Evolutionary conservation across 2,113 vertebrate genomes (phyloP).

Genomic region (Cephalopholis sonnerati): DNA sequence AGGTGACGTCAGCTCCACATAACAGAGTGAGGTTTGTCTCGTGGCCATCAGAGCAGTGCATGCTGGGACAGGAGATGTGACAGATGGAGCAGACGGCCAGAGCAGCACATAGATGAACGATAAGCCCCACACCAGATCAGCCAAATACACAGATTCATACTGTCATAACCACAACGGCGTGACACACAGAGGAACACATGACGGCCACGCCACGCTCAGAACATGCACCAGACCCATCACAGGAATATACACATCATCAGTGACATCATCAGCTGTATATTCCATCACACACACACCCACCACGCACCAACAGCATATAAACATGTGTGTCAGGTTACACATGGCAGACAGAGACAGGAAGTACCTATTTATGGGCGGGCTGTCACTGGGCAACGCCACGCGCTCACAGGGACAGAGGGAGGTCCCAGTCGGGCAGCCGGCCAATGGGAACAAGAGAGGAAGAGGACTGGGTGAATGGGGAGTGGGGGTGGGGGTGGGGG

Average conservation of each 20-base stretch:
- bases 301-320: constrained; percentile 51
- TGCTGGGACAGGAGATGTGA: constrained; percentile 55
- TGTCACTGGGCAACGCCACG: constrained; percentile 81
- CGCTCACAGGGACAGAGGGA: constrained; percentile 78
- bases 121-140: constrained; percentile 56
- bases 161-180: background rate
- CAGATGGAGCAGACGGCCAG: constrained; percentile 49
- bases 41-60: constrained; percentile 34
- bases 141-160: constrained; percentile 40
- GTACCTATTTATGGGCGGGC: constrained; percentile 88
- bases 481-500: constrained; percentile 8
- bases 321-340: constrained; percentile 34
- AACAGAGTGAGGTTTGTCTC: constrained; percentile 21
- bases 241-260: constrained; percentile 49
- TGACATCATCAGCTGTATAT: constrained; percentile 41
- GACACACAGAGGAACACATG: constrained; percentile 10
- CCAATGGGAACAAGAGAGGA: constrained; percentile 81
- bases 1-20: constrained; percentile 16
- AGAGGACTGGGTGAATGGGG: constrained; percentile 72
- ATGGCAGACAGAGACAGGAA: constrained; percentile 33
- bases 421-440: constrained; percentile 77
- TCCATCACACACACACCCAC: constrained; percentile 43
- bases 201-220: constrained; percentile 51
- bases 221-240: constrained; percentile 67
- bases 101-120: constrained; percentile 41